phyloP scores from a whole-genome alignment of 2,113 vertebrate species.

The Campylomormyrus tamandua region DNA sequence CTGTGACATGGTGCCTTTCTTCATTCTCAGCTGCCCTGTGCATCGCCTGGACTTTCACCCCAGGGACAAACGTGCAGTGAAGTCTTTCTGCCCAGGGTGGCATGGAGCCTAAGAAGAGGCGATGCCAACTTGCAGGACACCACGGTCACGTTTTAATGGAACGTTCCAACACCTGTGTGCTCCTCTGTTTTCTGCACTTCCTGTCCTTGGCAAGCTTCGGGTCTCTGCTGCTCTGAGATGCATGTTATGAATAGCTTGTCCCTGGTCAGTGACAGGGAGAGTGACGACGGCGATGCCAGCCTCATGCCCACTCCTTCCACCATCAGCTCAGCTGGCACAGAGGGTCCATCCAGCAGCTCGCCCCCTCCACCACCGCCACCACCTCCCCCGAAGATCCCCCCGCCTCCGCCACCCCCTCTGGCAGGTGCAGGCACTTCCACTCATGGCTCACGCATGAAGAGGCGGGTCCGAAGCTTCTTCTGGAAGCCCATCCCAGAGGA shows the following conservation, averaged over 20 bases:
- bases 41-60: background rate
- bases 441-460: conserved; percentile 60
- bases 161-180: conserved; percentile 26
- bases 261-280: conserved; percentile 71
- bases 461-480: conserved; percentile 79
- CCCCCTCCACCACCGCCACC: conserved; percentile 35
- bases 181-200: background rate
- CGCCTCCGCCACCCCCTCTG: conserved; percentile 25
- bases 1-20: background rate
- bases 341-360: conserved; percentile 34
- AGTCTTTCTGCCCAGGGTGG: background rate
- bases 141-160: conserved; percentile 34
- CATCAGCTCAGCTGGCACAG: conserved; percentile 35
- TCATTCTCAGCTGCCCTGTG: background rate
- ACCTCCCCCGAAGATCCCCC: conserved; percentile 25
- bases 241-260: conserved; percentile 87
- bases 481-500: conserved; percentile 93
- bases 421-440: conserved; percentile 42
- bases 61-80: background rate
- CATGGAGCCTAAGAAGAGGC: conserved; percentile 38
- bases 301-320: conserved; percentile 48
- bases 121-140: conserved; percentile 27
- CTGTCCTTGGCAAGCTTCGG: background rate
- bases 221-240: conserved; percentile 56
- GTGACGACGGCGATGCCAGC: conserved; percentile 58